These are phyloP conservation scores for Styela clava DNA, from an alignment of 23 tunicate species.

Conservation along the genomic window DNA sequence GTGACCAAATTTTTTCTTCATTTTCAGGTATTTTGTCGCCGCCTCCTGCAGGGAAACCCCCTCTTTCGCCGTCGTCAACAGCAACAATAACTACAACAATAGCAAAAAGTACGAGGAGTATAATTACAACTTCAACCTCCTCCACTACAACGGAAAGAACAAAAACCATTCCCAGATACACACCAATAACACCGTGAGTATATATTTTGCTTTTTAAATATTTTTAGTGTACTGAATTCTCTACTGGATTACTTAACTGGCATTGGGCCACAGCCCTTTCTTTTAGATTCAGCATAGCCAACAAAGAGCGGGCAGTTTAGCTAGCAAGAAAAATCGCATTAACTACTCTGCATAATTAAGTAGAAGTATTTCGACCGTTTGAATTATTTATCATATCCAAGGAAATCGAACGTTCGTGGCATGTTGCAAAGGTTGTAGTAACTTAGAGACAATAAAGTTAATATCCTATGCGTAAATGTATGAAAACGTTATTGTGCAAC, in stretches of 20 bases:
- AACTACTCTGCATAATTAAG: not conserved
- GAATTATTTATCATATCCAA: no score
- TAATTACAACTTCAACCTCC: constrained; percentile 15
- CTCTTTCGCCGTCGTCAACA: no score
- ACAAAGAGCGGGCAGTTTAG: not conserved
- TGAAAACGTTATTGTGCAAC: no score
- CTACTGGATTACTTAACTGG: no score
- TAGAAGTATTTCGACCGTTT: not conserved
- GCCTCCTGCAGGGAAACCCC: not conserved
- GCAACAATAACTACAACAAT: not conserved
- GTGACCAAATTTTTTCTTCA: not conserved
- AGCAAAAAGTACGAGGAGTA: not conserved
- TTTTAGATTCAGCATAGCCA: not conserved
- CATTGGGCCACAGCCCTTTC: no score
- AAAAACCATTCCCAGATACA: not conserved
- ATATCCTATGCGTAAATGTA: no score
- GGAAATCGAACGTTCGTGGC: not conserved
- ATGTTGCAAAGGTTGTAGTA: no score
- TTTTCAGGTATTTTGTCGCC: not conserved
- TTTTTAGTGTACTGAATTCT: no score
- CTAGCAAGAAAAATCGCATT: not conserved
- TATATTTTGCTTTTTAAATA: not conserved
- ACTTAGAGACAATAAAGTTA: no score
- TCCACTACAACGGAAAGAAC: constrained; percentile 16
- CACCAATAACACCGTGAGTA: not conserved